Conservation (phyloP, 2,888 invertebrate species). For the Acrobasis repandana region DNA sequence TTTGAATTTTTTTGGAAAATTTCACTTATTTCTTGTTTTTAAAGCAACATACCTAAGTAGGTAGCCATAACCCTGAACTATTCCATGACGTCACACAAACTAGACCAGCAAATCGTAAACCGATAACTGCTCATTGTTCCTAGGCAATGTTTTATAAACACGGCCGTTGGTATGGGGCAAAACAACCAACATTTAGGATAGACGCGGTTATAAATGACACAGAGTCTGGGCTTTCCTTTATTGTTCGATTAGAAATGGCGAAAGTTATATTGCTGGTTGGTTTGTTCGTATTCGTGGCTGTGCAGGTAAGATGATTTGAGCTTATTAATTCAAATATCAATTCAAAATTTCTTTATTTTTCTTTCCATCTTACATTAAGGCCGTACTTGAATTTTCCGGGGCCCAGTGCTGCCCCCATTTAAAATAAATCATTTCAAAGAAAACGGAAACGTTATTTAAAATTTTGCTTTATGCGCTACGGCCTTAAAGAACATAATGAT, state of each 20-base stretch:
- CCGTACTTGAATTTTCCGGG: too few species aligned
- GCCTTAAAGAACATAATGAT: too few species aligned
- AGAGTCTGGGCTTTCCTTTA: slow-evolving; percentile 35
- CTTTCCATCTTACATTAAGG: too few species aligned
- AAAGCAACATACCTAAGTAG: too few species aligned
- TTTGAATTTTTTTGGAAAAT: too few species aligned
- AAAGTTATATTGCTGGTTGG: slow-evolving; percentile 57
- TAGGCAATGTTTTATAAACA: slow-evolving; percentile 63
- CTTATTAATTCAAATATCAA: too few species aligned
- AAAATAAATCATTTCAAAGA: too few species aligned
- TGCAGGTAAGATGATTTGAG: slow-evolving; percentile 52
- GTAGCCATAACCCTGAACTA: slow-evolving; percentile 15
- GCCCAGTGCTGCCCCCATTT: too few species aligned
- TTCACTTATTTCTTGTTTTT: too few species aligned
- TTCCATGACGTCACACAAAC: slow-evolving; percentile 29
- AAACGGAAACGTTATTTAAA: too few species aligned
- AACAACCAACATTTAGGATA: slow-evolving; percentile 55
- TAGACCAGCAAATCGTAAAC: slow-evolving; percentile 20
- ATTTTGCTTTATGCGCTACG: too few species aligned
- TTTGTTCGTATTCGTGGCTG: slow-evolving; percentile 61
- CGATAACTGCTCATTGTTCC: slow-evolving; percentile 43
- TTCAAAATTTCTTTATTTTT: too few species aligned
- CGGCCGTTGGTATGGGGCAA: slow-evolving; percentile 44
- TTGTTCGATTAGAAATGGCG: slow-evolving; percentile 50
- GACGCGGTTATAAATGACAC: slow-evolving; percentile 60